phyloP scores from a whole-genome alignment of 2,113 vertebrate species.

The Promerops cafer region DNA sequence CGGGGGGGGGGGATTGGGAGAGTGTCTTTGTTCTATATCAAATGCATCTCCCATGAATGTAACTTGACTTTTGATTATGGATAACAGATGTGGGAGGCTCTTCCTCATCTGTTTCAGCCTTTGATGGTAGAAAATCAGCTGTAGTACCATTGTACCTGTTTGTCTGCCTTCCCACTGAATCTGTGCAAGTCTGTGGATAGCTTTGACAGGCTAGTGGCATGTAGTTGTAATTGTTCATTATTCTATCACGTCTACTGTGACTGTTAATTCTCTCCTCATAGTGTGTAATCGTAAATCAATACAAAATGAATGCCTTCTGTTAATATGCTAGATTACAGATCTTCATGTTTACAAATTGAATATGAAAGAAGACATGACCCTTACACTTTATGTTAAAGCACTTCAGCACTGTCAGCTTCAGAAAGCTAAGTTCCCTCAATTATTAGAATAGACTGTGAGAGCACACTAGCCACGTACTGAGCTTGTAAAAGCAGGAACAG shows the following conservation, averaged over 20 bases:
- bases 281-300: not conserved
- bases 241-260: not conserved
- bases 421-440: not conserved
- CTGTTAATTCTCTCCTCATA: not conserved
- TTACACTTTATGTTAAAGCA: not conserved
- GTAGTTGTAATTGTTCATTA: not conserved
- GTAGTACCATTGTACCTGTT: not conserved
- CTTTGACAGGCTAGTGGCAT: not conserved
- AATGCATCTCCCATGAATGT: not conserved
- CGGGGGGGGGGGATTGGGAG: fast-evolving
- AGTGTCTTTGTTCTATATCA: not conserved
- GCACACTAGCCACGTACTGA: fast-evolving
- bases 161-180: not conserved
- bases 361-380: not conserved
- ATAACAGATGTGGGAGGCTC: not conserved
- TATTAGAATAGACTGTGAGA: not conserved
- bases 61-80: not conserved
- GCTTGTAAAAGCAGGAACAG: not conserved
- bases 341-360: not conserved
- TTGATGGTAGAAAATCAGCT: not conserved
- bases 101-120: not conserved
- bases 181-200: not conserved
- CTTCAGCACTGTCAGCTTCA: not conserved
- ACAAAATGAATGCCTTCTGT: not conserved
- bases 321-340: not conserved